Evolutionary conservation across 2,888 invertebrate genomes (phyloP).

Genomic region (Rapana venosa): DNA sequence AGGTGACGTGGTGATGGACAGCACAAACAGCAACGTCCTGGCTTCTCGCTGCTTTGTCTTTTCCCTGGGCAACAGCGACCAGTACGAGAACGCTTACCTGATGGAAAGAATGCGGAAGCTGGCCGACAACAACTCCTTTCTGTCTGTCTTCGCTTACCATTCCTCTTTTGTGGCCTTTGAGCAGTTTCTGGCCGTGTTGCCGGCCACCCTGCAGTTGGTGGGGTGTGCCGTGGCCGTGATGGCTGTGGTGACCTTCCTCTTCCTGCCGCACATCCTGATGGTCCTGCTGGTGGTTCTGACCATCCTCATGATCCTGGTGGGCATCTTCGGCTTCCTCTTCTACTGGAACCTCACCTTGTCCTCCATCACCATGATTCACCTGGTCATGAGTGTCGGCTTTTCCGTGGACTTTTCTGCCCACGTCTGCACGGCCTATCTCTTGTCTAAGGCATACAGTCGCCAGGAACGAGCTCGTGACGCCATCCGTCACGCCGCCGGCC

Average conservation of each 20-base stretch:
- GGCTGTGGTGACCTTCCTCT: slow-evolving; percentile 66
- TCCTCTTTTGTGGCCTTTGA: slow-evolving; percentile 70
- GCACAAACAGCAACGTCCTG: slow-evolving; percentile 84
- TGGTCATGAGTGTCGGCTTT: slow-evolving; percentile 73
- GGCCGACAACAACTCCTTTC: slow-evolving; percentile 55
- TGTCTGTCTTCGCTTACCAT: slow-evolving; percentile 61
- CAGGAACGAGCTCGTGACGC: slow-evolving; percentile 42
- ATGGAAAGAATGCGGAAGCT: slow-evolving; percentile 64
- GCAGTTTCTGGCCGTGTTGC: slow-evolving; percentile 67
- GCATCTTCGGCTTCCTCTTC: slow-evolving; percentile 69
- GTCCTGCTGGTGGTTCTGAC: slow-evolving; percentile 64
- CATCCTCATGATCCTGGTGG: slow-evolving; percentile 67
- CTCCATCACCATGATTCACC: slow-evolving; percentile 72
- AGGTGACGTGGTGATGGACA: slow-evolving; percentile 53
- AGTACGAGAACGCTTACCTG: slow-evolving; percentile 76
- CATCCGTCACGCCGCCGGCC: slow-evolving; percentile 28
- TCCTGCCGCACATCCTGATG: slow-evolving; percentile 70
- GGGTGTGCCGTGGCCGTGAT: slow-evolving; percentile 67
- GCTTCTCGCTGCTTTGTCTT: slow-evolving; percentile 81
- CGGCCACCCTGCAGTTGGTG: slow-evolving; percentile 67
- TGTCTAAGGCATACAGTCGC: slow-evolving; percentile 40
- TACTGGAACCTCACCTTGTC: slow-evolving; percentile 66
- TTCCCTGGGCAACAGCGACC: slow-evolving; percentile 89
- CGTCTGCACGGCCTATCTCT: slow-evolving; percentile 60
- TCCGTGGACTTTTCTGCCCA: slow-evolving; percentile 71